Base-by-base conservation (phyloP, 1,140 invertebrate species). In the Eufriesea mexicana region DNA sequence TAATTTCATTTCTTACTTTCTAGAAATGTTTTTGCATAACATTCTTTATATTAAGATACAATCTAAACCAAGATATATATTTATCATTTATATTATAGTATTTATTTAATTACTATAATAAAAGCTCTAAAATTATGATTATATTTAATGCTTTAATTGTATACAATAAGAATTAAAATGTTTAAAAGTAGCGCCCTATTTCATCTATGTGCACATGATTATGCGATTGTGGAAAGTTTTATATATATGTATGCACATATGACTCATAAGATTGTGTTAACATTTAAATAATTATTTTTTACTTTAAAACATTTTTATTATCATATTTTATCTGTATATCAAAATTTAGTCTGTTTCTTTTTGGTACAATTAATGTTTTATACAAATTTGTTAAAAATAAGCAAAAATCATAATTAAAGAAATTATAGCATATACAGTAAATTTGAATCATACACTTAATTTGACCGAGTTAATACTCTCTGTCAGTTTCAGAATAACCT, bases 401-500 rank as follows among this genome's bases (percentile, higher is more conserved):
- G 8, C 23, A 67, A 25, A 9, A n/a, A n/a, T 47, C 55, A 28
- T 8, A 49, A 5, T 47, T 64, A 12, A n/a, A n/a, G 7, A 28
- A 18, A 28, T 28, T 35, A 25, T 14, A 18, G 18, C 14, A 25
- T 66, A 54, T 49, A 77, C 16, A 23, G 4, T 16, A 0, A 18
- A 47, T 14, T 59, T 49, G 20, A 42, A 23, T 51, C 35, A 42
- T 51, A 8, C 5, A 35, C 2, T 59, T 47, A 18, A n/a, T 47
- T 2, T 6, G 2, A 47, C 16, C 28, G 42, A 79, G 35, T 25
- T 67, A 71, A 75, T 51, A 75, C 2, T 12, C 12, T 25, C 42
- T 66, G n/a, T 47, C 61, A 74, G 14, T 61, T 47, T n/a, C 49
- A 20, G 23, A 42, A n/a, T 76, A 68, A 82, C 62, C 51, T 68